Evolutionary conservation across 2,113 vertebrate genomes (phyloP).

Genomic region (Cisticola juncidis): DNA sequence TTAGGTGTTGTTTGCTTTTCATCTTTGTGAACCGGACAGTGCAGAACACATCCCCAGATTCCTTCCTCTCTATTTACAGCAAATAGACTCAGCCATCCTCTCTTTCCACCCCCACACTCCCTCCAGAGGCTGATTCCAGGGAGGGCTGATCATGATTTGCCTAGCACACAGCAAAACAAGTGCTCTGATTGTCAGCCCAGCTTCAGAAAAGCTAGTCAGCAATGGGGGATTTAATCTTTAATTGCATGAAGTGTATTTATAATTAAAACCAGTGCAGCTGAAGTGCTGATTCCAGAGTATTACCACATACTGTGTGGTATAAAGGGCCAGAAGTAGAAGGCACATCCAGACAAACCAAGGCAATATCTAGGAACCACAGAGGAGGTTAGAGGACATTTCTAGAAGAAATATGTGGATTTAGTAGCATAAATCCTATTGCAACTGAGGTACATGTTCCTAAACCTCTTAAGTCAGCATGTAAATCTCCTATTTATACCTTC

Average conservation of each 20-base stretch:
- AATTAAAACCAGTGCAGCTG: not conserved
- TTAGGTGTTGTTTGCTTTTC: not conserved
- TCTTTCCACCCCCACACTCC: not conserved
- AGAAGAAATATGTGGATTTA: not conserved
- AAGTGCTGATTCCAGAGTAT: not conserved
- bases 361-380: not conserved
- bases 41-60: not conserved
- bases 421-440: not conserved
- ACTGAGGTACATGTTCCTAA: not conserved
- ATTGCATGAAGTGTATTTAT: not conserved
- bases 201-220: constrained; percentile 13
- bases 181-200: not conserved
- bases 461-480: not conserved
- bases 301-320: not conserved
- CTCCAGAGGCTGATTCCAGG: not conserved
- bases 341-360: not conserved
- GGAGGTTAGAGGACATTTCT: not conserved
- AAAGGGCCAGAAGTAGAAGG: not conserved
- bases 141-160: not conserved
- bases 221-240: not conserved
- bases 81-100: accelerated
- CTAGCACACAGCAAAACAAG: not conserved
- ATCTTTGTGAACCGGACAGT: not conserved
- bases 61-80: not conserved
- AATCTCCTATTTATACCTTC: constrained; percentile 7